These are phyloP conservation scores for Lordiphosa andalusiaca DNA, from an alignment of 2,888 invertebrate genomes.

Conservation along the genomic window DNA sequence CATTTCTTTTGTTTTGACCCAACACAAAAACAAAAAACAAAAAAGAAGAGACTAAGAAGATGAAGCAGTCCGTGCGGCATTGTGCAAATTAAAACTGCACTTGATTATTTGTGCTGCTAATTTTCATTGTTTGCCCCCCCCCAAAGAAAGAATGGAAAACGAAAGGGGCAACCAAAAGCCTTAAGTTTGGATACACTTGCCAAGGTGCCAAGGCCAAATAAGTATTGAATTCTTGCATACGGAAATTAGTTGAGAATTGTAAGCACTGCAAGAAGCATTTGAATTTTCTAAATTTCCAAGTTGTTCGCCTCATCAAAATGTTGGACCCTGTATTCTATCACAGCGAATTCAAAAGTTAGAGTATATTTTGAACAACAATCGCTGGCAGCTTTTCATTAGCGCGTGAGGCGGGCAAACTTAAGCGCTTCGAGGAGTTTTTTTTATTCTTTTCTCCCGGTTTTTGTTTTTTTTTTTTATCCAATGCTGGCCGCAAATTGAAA, in stretches of 20 bases:
- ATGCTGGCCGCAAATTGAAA: constrained; percentile 65
- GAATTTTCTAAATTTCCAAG: no score
- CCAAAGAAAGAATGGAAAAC: constrained; percentile 19
- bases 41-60: constrained; percentile 13
- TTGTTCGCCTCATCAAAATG: no score
- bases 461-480: constrained; percentile 31
- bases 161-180: constrained; percentile 4
- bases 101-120: constrained; percentile 67
- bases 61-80: constrained; percentile 31
- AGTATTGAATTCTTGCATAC: no score
- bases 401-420: constrained; percentile 38
- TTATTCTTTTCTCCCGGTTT: constrained; percentile 16
- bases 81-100: constrained; percentile 67
- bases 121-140: constrained; percentile 49
- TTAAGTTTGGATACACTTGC: no score
- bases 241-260: no score
- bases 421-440: constrained; percentile 26
- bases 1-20: constrained; percentile 45
- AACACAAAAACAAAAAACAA: constrained; percentile 3
- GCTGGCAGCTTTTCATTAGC: constrained; percentile 41
- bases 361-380: constrained; percentile 16
- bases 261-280: no score
- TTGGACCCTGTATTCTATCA: neutral
- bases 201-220: no score
- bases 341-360: constrained; percentile 9